Evolutionary conservation across 2,113 vertebrate species (phyloP), one percentile per base, ranked within the genome.

Genomic region (Peromyscus polionotus): DNA sequence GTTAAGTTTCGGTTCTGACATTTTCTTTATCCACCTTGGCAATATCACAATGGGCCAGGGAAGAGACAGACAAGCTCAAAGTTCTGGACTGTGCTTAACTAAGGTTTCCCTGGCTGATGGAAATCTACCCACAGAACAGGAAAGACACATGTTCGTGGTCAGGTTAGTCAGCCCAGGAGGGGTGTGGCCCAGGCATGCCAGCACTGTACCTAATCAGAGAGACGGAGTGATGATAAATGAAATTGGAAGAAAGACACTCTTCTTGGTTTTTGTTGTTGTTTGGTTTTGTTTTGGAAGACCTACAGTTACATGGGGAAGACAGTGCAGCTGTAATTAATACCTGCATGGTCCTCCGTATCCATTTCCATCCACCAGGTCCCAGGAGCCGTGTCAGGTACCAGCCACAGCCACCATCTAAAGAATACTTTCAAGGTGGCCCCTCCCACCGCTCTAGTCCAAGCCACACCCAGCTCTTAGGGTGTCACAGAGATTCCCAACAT

Each of bases 371-470:
- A 19, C 7, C 19, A 22, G 11, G 2, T 11, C 45, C 59, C 16
- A 1, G 13, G 48, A 24, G 33, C 77, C 13, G 0, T 33, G n/a
- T 10, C 39, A n/a, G 31, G 1, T 57, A 61, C 28, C 19, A 19
- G 14, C 45, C 42, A 1, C 80, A 36, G 1, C 17, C 22, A 28
- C 5, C 10, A 24, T 59, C 20, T 16, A 11, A 19, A 1, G 36
- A n/a, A 42, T 10, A 24, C 31, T 8, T 70, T 80, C 68, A 2
- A 0, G 5, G 24, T 0, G 2, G 28, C 11, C 63, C 0, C 1
- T 20, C 28, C 28, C 1, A 0, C 42, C 75, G 20, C 24, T 20
- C 54, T 59, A 36, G 10, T 22, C 31, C 59, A 39, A 1, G 10
- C 31, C 61, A 42, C 57, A 5, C 59, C 17, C 59, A 9, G 14